Percentiles rank a stretch among this genome's conserved stretches.
phyloP scores from a whole-genome alignment of 2,888 invertebrate genomes.

The Troilus luridus region DNA sequence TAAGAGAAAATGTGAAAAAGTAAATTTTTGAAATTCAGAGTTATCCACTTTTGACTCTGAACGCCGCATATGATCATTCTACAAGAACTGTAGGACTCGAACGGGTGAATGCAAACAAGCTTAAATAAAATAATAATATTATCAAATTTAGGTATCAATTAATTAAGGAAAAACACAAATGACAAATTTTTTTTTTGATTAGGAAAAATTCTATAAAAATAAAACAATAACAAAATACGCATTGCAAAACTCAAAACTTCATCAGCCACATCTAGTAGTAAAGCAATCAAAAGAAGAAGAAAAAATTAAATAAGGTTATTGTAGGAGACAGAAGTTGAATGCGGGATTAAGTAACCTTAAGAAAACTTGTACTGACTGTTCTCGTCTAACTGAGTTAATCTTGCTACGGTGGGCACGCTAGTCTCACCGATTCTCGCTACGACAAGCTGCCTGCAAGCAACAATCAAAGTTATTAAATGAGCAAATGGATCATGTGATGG shows the following conservation, averaged over 20 bases:
- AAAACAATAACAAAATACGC: neutral
- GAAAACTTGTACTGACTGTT: constrained; percentile 42
- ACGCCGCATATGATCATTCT: neutral
- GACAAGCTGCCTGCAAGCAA: constrained; percentile 46
- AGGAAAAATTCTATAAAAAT: neutral
- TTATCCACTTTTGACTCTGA: too few species aligned
- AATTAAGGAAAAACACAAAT: neutral
- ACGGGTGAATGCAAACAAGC: neutral
- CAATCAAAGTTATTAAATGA: constrained; percentile 16
- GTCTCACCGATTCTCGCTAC: constrained; percentile 38
- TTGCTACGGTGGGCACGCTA: constrained; percentile 27
- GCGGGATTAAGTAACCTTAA: constrained; percentile 23
- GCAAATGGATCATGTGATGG: neutral
- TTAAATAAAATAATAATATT: neutral
- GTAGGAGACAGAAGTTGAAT: neutral
- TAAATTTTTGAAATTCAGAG: too few species aligned
- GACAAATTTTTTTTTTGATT: too few species aligned
- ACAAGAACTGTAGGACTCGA: neutral
- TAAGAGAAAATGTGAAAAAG: too few species aligned
- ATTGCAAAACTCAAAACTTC: neutral
- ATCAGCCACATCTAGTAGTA: constrained; percentile 25
- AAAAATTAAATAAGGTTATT: neutral
- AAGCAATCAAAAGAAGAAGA: neutral
- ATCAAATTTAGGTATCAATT: neutral
- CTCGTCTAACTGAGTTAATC: constrained; percentile 39